These are phyloP conservation scores for Anthrax anthrax DNA, from an alignment of 2,888 invertebrate species.

Conservation along the genomic window DNA sequence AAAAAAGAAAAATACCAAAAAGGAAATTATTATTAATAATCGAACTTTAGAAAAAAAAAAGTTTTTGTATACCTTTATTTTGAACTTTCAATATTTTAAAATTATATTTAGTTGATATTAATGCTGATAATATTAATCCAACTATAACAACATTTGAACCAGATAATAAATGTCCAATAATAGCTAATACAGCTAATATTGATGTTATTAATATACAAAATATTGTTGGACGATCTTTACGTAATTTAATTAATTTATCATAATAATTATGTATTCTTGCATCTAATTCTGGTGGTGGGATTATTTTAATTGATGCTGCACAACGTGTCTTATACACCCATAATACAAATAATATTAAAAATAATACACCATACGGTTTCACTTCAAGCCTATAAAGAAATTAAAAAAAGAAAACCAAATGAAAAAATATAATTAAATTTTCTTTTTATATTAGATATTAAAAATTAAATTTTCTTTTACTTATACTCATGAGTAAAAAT, in stretches of 20 bases:
- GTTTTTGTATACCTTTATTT: constrained; percentile 18
- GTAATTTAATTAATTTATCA: constrained; percentile 17
- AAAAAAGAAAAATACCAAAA: constrained; percentile 2
- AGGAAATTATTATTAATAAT: not conserved
- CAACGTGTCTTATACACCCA: constrained; percentile 25
- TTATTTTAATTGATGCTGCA: constrained; percentile 18
- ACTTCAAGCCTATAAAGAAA: constrained; percentile 23
- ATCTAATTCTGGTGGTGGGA: constrained; percentile 24
- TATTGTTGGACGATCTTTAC: constrained; percentile 22
- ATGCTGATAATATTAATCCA: constrained; percentile 21
- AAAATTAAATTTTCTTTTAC: too few species aligned
- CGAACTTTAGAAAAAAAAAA: not conserved
- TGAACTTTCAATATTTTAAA: constrained; percentile 26
- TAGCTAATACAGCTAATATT: constrained; percentile 20
- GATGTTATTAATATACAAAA: constrained; percentile 21
- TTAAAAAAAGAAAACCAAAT: not conserved
- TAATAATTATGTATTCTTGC: constrained; percentile 15
- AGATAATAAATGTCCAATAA: constrained; percentile 27
- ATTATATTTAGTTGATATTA: constrained; percentile 27
- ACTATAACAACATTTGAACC: constrained; percentile 25
- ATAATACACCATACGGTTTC: constrained; percentile 26
- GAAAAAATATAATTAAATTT: not conserved
- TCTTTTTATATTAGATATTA: too few species aligned
- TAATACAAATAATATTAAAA: constrained; percentile 21
- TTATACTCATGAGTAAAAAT: too few species aligned